Percentiles rank a stretch among this genome's conserved stretches.
These are phyloP conservation scores for Protonibea diacanthus DNA, from an alignment of 2,797 vertebrate species.

Conservation along the genomic window DNA sequence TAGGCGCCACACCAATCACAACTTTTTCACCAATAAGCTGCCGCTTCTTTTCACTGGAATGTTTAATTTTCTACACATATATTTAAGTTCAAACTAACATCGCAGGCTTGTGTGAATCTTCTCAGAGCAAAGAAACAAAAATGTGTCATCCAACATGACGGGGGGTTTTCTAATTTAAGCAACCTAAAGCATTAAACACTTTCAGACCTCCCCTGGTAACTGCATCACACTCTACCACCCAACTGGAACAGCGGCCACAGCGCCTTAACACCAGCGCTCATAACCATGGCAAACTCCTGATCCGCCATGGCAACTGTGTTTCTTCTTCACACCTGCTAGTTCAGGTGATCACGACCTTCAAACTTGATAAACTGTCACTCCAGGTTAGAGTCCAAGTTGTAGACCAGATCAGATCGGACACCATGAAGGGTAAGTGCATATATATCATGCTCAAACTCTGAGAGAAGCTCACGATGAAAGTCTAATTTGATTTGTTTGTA, in stretches of 20 bases:
- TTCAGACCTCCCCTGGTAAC: constrained; percentile 28
- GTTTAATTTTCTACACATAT: not conserved
- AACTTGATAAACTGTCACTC: not conserved
- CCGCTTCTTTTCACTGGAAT: constrained; percentile 22
- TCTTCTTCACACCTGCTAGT: constrained; percentile 58
- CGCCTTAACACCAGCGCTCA: constrained; percentile 23
- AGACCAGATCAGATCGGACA: constrained; percentile 1
- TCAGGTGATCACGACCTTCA: constrained; percentile 43
- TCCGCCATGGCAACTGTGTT: constrained; percentile 70
- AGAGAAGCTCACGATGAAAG: not conserved
- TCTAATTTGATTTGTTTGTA: not conserved
- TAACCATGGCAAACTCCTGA: constrained; percentile 62
- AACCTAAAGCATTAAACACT: constrained; percentile 2
- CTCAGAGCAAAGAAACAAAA: not conserved
- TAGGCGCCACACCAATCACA: constrained; percentile 14
- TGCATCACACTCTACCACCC: constrained; percentile 45
- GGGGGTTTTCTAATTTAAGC: constrained; percentile 2
- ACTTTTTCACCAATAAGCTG: not conserved
- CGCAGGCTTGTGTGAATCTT: not conserved
- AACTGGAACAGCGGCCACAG: constrained; percentile 68
- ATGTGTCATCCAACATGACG: not conserved
- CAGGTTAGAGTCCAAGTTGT: not conserved
- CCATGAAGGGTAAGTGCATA: constrained; percentile 76
- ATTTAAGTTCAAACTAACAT: not conserved
- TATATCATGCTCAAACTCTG: not conserved